These are phyloP conservation scores for Caracal caracal DNA, from an alignment of 2,113 vertebrate genomes.

Conservation along the genomic window DNA sequence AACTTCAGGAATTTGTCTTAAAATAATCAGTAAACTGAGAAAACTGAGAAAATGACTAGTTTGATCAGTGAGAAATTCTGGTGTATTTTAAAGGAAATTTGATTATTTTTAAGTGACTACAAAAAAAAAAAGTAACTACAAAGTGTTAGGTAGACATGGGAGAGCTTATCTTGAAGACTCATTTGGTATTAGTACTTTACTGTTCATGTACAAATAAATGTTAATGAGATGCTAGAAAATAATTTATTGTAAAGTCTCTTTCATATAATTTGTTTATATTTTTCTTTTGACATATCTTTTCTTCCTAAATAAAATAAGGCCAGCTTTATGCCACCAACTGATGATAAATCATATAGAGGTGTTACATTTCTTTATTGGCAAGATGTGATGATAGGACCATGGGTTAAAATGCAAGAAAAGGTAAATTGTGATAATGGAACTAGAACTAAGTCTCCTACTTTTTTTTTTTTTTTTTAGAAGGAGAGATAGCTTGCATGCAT, in stretches of 20 bases:
- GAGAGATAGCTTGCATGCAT: background rate
- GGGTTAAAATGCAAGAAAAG: slow-evolving; percentile 15
- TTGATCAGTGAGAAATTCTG: slow-evolving; percentile 49
- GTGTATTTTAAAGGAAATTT: slow-evolving; percentile 40
- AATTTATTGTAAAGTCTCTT: background rate
- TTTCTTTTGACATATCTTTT: background rate
- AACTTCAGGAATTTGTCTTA: background rate
- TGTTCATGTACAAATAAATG: background rate
- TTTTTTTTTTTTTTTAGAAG: background rate
- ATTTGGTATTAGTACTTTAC: slow-evolving; percentile 4
- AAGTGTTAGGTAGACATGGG: background rate
- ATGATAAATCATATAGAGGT: background rate
- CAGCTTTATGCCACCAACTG: background rate
- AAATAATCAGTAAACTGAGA: slow-evolving; percentile 14
- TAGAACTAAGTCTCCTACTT: background rate
- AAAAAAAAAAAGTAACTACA: background rate
- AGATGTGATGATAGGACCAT: background rate
- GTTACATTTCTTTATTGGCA: background rate
- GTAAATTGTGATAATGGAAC: background rate
- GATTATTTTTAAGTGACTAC: slow-evolving; percentile 6
- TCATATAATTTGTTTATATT: background rate
- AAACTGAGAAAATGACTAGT: slow-evolving; percentile 17
- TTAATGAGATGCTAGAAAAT: slow-evolving; percentile 27
- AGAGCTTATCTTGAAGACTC: background rate
- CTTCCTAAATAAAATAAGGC: slow-evolving; percentile 34